phyloP scores from a whole-genome alignment of 2,888 invertebrate species.

The Lasioglossum pauxillum region DNA sequence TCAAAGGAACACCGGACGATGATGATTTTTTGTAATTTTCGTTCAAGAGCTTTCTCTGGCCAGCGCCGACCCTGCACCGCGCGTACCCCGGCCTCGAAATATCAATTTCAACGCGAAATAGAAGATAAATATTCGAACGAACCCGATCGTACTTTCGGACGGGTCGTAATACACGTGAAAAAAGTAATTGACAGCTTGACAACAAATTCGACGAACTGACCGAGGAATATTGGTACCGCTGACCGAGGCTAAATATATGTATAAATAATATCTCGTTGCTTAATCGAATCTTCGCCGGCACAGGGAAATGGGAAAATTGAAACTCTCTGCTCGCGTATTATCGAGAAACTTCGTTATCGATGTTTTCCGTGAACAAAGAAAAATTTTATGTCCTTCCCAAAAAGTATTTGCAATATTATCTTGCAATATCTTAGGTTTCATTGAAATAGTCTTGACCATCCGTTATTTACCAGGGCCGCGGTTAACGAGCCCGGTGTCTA shows the following conservation, averaged over 20 bases:
- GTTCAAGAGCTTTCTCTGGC: neutral
- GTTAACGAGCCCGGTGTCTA: neutral
- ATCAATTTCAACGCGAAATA: neutral
- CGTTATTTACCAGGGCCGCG: neutral
- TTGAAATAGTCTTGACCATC: neutral
- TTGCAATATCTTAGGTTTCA: neutral
- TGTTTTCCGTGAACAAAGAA: neutral
- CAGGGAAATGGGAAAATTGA: neutral
- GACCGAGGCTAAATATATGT: neutral
- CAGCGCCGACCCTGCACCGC: neutral
- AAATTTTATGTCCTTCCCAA: neutral
- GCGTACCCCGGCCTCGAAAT: neutral
- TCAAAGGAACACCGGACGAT: conserved; percentile 1
- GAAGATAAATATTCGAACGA: neutral
- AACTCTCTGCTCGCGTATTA: neutral
- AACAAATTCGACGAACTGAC: neutral
- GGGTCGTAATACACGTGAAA: neutral
- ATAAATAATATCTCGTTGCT: neutral
- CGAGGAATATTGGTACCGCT: neutral
- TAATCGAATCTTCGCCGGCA: neutral
- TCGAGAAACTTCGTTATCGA: neutral
- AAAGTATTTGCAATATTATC: neutral
- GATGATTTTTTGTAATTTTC: conserved; percentile 5
- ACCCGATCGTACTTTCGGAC: neutral
- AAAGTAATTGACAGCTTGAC: conserved; percentile 3